Conservation (phyloP, 2,797 vertebrate species). For the Siniperca scherzeri region DNA sequence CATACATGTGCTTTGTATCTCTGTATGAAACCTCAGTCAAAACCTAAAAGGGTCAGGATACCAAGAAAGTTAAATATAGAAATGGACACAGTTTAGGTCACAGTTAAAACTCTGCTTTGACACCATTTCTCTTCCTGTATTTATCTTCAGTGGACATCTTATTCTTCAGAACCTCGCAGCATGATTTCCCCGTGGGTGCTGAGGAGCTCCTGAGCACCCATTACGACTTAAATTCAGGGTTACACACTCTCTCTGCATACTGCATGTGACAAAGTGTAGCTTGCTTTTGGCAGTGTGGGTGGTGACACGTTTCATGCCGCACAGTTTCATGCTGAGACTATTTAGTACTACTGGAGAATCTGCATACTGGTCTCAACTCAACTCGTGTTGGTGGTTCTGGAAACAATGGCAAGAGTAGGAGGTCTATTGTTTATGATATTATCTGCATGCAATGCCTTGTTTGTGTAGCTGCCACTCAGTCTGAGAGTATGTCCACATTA, state of each 20-base stretch:
- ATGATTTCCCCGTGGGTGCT: conserved; percentile 21
- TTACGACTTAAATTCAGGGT: conserved; percentile 32
- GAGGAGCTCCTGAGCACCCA: conserved; percentile 28
- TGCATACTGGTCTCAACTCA: conserved; percentile 21
- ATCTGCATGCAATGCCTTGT: conserved; percentile 39
- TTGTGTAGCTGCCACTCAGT: conserved; percentile 52
- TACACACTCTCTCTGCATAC: conserved; percentile 22
- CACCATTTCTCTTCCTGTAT: neutral
- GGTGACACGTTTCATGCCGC: conserved; percentile 26
- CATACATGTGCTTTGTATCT: too few relatives aligned
- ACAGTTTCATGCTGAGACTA: conserved; percentile 28
- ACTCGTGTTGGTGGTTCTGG: neutral
- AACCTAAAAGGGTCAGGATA: neutral
- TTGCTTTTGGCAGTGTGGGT: conserved; percentile 44
- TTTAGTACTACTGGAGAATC: conserved; percentile 30
- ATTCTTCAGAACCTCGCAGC: conserved; percentile 4
- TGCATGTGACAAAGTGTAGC: conserved; percentile 46
- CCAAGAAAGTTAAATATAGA: neutral
- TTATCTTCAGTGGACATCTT: neutral
- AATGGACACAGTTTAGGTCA: neutral
- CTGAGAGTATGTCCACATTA: conserved; percentile 5
- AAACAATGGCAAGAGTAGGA: conserved; percentile 43
- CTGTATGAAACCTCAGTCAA: neutral
- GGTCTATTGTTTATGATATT: conserved; percentile 51
- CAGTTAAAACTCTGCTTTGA: neutral